Conservation (phyloP, 2,888 invertebrate species). For the Tetragonisca angustula region DNA sequence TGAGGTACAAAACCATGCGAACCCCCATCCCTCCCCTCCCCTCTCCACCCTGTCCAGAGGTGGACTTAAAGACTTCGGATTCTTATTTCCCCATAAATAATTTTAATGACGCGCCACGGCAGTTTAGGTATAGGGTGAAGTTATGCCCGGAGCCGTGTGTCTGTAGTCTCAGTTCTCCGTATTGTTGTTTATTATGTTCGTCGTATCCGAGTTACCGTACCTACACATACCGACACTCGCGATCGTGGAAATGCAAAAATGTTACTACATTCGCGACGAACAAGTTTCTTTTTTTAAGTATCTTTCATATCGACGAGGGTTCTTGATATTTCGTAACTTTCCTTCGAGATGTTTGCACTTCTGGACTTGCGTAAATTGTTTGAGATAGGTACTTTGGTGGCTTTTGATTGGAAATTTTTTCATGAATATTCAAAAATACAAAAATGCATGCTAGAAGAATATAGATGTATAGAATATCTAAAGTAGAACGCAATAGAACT, state of each 20-base stretch:
- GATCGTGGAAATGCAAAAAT: constrained; percentile 37
- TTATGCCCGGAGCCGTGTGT: constrained; percentile 67
- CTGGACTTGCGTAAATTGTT: too few species aligned
- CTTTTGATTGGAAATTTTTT: too few species aligned
- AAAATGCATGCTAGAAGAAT: too few species aligned
- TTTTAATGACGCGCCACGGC: constrained; percentile 81
- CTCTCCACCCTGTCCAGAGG: constrained; percentile 29
- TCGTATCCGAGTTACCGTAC: constrained; percentile 53
- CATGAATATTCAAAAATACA: too few species aligned
- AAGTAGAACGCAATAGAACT: too few species aligned
- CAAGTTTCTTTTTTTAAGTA: too few species aligned
- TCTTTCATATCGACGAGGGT: too few species aligned
- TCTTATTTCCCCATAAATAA: constrained; percentile 82
- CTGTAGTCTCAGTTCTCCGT: constrained; percentile 76
- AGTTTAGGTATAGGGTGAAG: constrained; percentile 76
- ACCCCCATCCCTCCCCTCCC: constrained; percentile 14
- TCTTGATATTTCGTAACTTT: too few species aligned
- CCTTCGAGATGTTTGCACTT: too few species aligned
- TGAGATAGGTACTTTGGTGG: too few species aligned
- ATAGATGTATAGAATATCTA: too few species aligned
- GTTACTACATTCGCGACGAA: too few species aligned
- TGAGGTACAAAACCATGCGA: constrained; percentile 56
- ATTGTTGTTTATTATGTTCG: constrained; percentile 79
- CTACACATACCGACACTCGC: neutral
- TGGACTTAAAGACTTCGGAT: constrained; percentile 76